phyloP scores from a whole-genome alignment of 2,113 vertebrate genomes.

The Mustela nigripes region DNA sequence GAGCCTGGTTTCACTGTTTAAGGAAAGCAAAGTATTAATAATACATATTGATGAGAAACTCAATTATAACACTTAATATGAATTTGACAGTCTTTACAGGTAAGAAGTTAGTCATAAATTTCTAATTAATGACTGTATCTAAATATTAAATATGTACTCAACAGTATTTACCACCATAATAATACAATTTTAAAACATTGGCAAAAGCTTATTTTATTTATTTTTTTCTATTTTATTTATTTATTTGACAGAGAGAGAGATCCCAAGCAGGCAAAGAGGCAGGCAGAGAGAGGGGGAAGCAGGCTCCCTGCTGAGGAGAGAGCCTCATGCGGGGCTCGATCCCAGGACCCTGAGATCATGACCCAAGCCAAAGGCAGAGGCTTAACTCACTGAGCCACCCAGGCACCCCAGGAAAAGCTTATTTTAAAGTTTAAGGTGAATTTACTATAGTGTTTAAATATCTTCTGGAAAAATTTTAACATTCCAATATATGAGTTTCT shows the following conservation, averaged over 20 bases:
- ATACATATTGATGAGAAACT: background rate
- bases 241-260: too few relatives aligned
- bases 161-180: background rate
- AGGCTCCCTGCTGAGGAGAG: too few relatives aligned
- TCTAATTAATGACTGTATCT: background rate
- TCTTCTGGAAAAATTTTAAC: constrained; percentile 27
- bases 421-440: background rate
- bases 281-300: too few relatives aligned
- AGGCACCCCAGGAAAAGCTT: too few relatives aligned
- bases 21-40: background rate
- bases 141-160: constrained; percentile 7
- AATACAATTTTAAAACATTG: background rate
- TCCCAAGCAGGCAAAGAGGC: too few relatives aligned
- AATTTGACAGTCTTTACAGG: background rate
- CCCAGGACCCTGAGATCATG: too few relatives aligned
- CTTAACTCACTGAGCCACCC: too few relatives aligned
- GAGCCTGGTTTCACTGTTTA: background rate
- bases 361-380: too few relatives aligned
- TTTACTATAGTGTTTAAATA: constrained; percentile 51
- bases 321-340: too few relatives aligned
- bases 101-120: constrained; percentile 4
- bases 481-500: background rate
- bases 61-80: constrained; percentile 10
- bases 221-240: too few relatives aligned
- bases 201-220: constrained; percentile 13